Conservation (phyloP, 2,888 invertebrate species). For the Brachylomia viminalis region DNA sequence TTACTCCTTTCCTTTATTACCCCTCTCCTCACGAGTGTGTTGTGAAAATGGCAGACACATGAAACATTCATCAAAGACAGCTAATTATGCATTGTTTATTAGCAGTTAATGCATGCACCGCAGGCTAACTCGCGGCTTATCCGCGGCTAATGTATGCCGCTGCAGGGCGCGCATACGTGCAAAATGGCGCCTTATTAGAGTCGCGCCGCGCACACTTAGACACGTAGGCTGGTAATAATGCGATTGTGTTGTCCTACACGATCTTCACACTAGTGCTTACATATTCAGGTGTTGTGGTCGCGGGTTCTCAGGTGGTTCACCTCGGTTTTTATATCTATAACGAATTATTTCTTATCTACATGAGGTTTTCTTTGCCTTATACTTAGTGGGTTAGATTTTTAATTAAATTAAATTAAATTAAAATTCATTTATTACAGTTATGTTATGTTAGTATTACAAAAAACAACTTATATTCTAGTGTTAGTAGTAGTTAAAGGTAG, state of each 20-base stretch:
- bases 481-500: too few species aligned
- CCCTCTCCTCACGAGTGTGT: slow-evolving; percentile 57
- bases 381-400: background rate
- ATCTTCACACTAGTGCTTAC: slow-evolving; percentile 23
- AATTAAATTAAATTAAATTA: too few species aligned
- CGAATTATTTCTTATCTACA: background rate
- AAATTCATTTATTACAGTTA: too few species aligned
- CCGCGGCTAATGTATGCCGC: slow-evolving; percentile 63
- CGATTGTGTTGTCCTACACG: slow-evolving; percentile 53
- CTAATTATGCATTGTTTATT: slow-evolving; percentile 77
- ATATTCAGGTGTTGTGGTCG: slow-evolving; percentile 56
- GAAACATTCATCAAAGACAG: slow-evolving; percentile 78
- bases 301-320: background rate
- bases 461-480: too few species aligned
- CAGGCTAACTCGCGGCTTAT: slow-evolving; percentile 81
- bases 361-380: background rate
- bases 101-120: slow-evolving; percentile 83
- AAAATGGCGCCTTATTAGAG: slow-evolving; percentile 81
- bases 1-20: slow-evolving; percentile 49
- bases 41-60: slow-evolving; percentile 72
- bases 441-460: too few species aligned
- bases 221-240: slow-evolving; percentile 75
- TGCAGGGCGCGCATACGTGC: slow-evolving; percentile 52
- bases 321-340: background rate
- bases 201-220: slow-evolving; percentile 73